Evolutionary conservation across 2,797 vertebrate genomes (phyloP).

Genomic region (Anguilla anguilla): DNA sequence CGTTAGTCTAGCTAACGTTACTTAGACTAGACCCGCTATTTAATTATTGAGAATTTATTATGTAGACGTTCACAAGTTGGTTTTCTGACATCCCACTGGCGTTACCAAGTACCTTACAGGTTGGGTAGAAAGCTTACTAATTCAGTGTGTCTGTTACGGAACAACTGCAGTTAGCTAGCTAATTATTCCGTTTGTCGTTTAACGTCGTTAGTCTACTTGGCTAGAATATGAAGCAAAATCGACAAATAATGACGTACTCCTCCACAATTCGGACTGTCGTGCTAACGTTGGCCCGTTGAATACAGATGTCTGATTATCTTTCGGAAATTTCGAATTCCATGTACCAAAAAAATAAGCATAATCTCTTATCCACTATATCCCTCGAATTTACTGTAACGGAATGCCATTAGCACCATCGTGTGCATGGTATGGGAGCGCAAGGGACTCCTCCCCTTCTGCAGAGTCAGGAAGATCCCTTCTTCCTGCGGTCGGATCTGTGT

Average conservation of each 20-base stretch:
- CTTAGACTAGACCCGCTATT: no score
- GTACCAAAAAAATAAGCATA: not conserved
- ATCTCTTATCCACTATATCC: not conserved
- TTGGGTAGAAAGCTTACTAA: not conserved
- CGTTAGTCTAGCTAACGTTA: not conserved
- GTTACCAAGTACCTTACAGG: not conserved
- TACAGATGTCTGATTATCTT: not conserved
- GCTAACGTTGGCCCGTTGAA: not conserved
- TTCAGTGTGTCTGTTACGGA: not conserved
- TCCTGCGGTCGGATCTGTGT: constrained; percentile 39
- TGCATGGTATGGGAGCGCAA: constrained; percentile 16
- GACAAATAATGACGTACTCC: not conserved
- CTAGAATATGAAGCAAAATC: not conserved
- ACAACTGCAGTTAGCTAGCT: not conserved
- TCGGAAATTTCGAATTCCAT: not conserved
- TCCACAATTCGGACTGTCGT: not conserved
- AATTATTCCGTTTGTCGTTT: not conserved
- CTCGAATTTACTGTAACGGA: not conserved
- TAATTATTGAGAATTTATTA: no score
- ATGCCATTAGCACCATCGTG: constrained; percentile 22
- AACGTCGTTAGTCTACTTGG: not conserved
- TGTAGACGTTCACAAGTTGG: not conserved
- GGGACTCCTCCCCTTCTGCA: constrained; percentile 45
- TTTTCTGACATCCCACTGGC: not conserved
- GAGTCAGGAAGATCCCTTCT: constrained; percentile 39